Conservation (phyloP, 2,113 vertebrate genomes). For the Cryptotis parvus region DNA sequence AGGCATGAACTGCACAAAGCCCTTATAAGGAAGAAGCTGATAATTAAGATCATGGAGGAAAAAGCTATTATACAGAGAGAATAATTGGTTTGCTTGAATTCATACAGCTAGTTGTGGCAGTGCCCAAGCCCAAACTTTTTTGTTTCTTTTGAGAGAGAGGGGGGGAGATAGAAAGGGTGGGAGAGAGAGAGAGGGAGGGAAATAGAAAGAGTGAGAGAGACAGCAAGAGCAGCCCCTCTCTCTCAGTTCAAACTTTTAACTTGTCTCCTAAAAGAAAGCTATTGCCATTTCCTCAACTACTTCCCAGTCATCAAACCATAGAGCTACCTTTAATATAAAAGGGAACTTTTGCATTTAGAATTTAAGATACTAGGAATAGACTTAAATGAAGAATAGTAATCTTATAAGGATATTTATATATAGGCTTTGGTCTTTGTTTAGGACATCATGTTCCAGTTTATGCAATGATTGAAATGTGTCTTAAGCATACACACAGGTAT, state of each 20-base stretch:
- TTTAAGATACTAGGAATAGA: constrained; percentile 19
- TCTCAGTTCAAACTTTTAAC: no score
- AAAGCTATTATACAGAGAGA: background rate
- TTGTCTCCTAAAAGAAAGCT: background rate
- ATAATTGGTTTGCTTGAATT: background rate
- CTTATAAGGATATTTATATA: constrained; percentile 15
- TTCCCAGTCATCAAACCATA: background rate
- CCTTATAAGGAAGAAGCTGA: background rate
- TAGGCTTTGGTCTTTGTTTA: background rate
- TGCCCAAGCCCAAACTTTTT: background rate
- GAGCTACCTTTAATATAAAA: background rate
- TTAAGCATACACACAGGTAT: background rate
- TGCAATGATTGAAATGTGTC: background rate
- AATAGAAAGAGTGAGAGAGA: no score
- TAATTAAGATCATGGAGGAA: background rate
- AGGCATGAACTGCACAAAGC: background rate
- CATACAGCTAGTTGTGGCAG: background rate
- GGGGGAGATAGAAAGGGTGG: no score
- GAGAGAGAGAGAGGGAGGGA: no score
- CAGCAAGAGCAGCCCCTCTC: no score
- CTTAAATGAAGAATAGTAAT: background rate
- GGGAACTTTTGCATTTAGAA: background rate
- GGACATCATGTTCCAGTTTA: background rate
- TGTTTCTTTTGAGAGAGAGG: no score
- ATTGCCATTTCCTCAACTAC: background rate